Percentiles rank a stretch among this genome's conserved stretches.
These are phyloP conservation scores for Rostratula benghalensis DNA, from an alignment of 2,113 vertebrate species.

Conservation along the genomic window DNA sequence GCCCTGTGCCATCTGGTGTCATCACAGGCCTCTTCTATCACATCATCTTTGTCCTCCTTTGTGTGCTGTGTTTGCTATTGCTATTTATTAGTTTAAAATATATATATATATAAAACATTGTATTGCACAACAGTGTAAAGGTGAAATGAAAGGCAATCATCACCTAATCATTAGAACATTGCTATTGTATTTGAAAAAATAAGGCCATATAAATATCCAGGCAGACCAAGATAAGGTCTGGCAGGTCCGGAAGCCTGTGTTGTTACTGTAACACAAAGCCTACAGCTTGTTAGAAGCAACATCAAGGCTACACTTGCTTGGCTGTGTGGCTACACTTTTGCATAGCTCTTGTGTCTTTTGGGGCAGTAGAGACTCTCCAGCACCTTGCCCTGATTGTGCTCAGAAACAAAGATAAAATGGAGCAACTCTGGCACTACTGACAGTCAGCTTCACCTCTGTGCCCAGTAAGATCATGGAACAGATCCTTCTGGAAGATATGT, in stretches of 20 bases:
- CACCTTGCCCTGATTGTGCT: not conserved
- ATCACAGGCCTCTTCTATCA: not conserved
- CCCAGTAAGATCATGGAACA: not conserved
- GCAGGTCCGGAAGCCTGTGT: not conserved
- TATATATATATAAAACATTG: not conserved
- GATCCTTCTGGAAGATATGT: not conserved
- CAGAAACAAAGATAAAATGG: not conserved
- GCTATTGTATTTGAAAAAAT: not conserved
- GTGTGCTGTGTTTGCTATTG: not conserved
- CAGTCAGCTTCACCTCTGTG: not conserved
- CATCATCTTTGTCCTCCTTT: not conserved
- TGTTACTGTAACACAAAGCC: not conserved
- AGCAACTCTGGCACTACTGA: not conserved
- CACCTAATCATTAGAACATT: not conserved
- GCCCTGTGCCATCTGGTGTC: not conserved
- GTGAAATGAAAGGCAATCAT: not conserved
- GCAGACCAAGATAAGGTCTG: not conserved
- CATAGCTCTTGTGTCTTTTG: not conserved
- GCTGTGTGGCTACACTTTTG: not conserved
- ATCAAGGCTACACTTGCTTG: accelerated
- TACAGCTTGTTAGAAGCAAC: not conserved
- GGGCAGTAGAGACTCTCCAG: not conserved
- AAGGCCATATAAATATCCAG: not conserved
- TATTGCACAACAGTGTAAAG: not conserved
- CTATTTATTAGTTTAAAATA: not conserved